These are phyloP conservation scores for Nemopilema nomurai DNA, from an alignment of 30 jellyfish, hydroid and myxozoan genomes.

Conservation along the genomic window DNA sequence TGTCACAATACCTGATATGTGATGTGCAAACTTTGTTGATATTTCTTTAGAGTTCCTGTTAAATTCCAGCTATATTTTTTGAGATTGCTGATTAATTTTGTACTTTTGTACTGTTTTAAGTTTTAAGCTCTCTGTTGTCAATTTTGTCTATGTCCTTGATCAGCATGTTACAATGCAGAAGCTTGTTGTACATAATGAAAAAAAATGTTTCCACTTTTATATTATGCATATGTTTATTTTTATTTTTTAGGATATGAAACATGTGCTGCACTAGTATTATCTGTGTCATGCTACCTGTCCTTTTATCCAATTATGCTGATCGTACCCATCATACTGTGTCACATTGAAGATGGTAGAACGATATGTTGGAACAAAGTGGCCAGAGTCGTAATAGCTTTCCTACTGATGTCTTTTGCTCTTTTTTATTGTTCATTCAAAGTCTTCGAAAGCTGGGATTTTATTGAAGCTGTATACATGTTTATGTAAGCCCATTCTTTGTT, in stretches of 20 bases:
- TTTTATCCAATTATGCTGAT: slow-evolving; percentile 78
- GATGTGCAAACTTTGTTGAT: too few species aligned
- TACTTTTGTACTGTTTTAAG: too few species aligned
- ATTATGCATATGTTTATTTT: slow-evolving; percentile 81
- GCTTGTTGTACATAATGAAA: not conserved
- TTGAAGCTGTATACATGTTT: slow-evolving; percentile 64
- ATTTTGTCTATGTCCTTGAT: too few species aligned
- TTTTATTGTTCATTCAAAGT: slow-evolving; percentile 42
- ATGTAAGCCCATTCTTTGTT: slow-evolving; percentile 43
- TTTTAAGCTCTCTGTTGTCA: too few species aligned
- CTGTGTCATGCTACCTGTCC: slow-evolving; percentile 66
- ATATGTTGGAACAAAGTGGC: not conserved
- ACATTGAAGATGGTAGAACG: not conserved
- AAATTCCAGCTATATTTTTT: too few species aligned
- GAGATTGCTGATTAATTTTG: too few species aligned
- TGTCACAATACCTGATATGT: too few species aligned
- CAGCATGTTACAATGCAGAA: too few species aligned
- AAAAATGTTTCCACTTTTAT: not conserved
- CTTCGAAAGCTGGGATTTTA: slow-evolving; percentile 58
- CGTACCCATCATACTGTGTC: slow-evolving; percentile 44
- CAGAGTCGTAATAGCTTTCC: not conserved
- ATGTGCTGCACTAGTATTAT: slow-evolving; percentile 45
- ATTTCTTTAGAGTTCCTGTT: too few species aligned
- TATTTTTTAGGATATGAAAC: slow-evolving; percentile 42
- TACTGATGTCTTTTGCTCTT: slow-evolving; percentile 7